Base-by-base conservation (phyloP, 1,140 invertebrate species). In the Trichomalopsis sarcophagae region DNA sequence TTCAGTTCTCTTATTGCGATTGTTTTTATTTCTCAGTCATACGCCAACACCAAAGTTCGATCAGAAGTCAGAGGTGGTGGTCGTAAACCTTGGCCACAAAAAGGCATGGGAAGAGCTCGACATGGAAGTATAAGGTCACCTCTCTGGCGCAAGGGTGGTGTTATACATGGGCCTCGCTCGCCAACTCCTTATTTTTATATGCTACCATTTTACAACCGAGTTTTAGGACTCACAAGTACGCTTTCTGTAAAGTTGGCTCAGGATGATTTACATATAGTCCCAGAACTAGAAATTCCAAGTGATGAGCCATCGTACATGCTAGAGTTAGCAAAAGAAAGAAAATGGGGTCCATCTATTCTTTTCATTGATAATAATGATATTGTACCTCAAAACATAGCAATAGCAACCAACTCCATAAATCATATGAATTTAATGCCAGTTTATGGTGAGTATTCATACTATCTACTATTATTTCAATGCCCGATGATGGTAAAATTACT, bases 301-400 rank as follows among this genome's bases (percentile, higher is more conserved):
- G 95, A 96, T 73, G 96, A 99, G 89, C 94, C 96, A 7, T 93
- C 95, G 89, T 99, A 95, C 90, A 92, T 99, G 2, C 92, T 96
- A 88, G 95, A 98, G 87, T 92, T 99, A 33, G 95, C 97, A 27
- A 96, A 97, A 87, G 93, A 95, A 79, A 95, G 98, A 89, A 96
- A 96, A 90, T 99, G 99, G 99, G 99, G 98, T 62, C 96, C 98
- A 55, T 98, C 98, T n/a, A 97, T 98, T 44, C 93, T 99, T 0
- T 96, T 99, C 94, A 95, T 99, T 75, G 98, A 99, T 93, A 96
- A 96, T 82, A 94, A 95, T 62, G 98, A 99, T 91, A 94, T 96
- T 75, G 97, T 98, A 94, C 97, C 98, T 21, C 93, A 94, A 86
- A 99, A 99, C 90, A 97, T 99, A 86, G 95, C 96, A 74, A 89